Evolutionary conservation across 2,113 vertebrate species (phyloP).

Genomic region (Callocephalon fimbriatum): DNA sequence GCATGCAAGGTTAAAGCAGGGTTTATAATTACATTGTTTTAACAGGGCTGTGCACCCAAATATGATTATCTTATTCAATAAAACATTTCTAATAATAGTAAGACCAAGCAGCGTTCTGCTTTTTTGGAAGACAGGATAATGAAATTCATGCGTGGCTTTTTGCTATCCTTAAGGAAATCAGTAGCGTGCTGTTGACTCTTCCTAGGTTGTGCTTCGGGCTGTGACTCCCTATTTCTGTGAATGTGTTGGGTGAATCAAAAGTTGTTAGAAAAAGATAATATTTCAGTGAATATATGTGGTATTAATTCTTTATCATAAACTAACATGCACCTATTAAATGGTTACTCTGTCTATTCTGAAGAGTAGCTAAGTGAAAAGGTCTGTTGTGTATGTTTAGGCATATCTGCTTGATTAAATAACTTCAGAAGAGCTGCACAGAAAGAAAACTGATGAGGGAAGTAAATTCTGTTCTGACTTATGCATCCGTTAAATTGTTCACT

Average conservation of each 20-base stretch:
- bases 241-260: background rate
- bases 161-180: background rate
- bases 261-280: background rate
- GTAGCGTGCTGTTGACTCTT: background rate
- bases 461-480: constrained; percentile 59
- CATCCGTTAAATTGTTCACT: constrained; percentile 33
- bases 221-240: background rate
- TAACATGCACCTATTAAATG: background rate
- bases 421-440: constrained; percentile 20
- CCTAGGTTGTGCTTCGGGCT: background rate
- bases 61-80: background rate
- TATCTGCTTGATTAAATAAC: constrained; percentile 28
- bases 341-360: background rate
- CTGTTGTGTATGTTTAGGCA: constrained; percentile 3
- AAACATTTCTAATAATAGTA: background rate
- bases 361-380: background rate
- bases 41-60: background rate
- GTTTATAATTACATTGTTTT: background rate
- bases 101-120: background rate
- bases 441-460: constrained; percentile 56
- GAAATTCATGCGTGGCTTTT: background rate
- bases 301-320: background rate
- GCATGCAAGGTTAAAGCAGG: background rate
- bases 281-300: background rate
- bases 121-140: background rate